A percentile compares a stretch with the other conserved stretches of the same genome.
These are phyloP conservation scores for Hipposideros larvatus DNA, from an alignment of 2,797 vertebrate species.

Conservation along the genomic window DNA sequence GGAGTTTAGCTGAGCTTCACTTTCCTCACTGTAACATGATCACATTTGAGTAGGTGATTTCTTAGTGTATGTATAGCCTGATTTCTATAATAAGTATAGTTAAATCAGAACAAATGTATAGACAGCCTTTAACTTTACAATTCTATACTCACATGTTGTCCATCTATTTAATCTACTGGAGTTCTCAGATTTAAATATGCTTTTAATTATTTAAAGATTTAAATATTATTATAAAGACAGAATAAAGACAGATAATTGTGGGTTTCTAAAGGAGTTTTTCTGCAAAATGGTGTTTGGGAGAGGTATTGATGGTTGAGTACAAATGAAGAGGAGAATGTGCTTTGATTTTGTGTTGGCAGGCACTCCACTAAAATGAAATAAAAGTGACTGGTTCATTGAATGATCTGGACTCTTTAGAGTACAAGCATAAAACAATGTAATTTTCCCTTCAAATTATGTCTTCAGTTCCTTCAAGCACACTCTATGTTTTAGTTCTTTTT, in stretches of 20 bases:
- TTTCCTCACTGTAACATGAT: background rate
- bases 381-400: slow-evolving; percentile 38
- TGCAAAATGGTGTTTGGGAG: slow-evolving; percentile 44
- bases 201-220: too few relatives aligned
- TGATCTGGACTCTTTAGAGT: background rate
- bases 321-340: slow-evolving; percentile 3
- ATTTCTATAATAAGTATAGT: slow-evolving; percentile 1
- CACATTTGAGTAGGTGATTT: background rate
- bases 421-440: background rate
- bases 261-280: slow-evolving; percentile 3
- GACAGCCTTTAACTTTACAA: background rate
- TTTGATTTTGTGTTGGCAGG: slow-evolving; percentile 24
- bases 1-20: background rate
- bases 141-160: background rate
- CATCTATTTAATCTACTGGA: background rate
- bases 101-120: background rate
- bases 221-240: too few relatives aligned
- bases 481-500: slow-evolving; percentile 45
- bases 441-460: slow-evolving; percentile 23
- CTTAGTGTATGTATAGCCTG: background rate
- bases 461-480: background rate
- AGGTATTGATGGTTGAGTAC: background rate
- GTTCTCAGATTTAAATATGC: slow-evolving; percentile 10
- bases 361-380: slow-evolving; percentile 47
- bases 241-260: background rate